These are phyloP conservation scores for Diplodus puntazzo DNA, from an alignment of 2,797 vertebrate species.

Conservation along the genomic window DNA sequence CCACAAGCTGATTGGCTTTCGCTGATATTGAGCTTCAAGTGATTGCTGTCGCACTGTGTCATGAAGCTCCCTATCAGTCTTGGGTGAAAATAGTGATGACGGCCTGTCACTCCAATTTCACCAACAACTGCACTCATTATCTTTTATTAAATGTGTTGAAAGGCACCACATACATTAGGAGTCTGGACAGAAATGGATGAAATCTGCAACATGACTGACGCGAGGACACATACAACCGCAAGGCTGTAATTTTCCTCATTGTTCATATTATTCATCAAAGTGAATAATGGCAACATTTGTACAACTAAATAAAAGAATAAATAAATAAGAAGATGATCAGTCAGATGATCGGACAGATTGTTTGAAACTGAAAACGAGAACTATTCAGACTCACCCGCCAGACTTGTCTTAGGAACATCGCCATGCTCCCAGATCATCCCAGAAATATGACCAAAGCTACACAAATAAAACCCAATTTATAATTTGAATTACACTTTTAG, in stretches of 20 bases:
- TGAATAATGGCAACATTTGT: not conserved
- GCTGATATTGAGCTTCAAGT: no score
- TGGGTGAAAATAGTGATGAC: no score
- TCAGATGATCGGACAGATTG: not conserved
- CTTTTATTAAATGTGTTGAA: no score
- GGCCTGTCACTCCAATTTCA: no score
- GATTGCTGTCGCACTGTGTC: no score
- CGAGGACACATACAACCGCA: no score
- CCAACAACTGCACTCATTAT: no score
- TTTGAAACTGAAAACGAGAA: not conserved
- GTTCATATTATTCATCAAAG: not conserved
- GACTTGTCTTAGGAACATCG: not conserved
- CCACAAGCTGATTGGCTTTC: no score
- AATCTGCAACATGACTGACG: no score
- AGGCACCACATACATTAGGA: no score
- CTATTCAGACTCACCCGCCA: not conserved
- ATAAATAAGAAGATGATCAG: not conserved
- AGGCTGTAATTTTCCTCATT: not conserved
- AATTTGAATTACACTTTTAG: not conserved
- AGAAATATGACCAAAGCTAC: conserved; percentile 12
- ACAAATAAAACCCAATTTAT: not conserved
- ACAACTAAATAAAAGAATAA: not conserved
- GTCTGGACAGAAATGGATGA: no score
- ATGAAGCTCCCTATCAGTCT: no score
- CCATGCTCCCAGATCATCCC: not conserved